phyloP scores from a whole-genome alignment of 1,140 invertebrate species.

The Eupeodes corollae region DNA sequence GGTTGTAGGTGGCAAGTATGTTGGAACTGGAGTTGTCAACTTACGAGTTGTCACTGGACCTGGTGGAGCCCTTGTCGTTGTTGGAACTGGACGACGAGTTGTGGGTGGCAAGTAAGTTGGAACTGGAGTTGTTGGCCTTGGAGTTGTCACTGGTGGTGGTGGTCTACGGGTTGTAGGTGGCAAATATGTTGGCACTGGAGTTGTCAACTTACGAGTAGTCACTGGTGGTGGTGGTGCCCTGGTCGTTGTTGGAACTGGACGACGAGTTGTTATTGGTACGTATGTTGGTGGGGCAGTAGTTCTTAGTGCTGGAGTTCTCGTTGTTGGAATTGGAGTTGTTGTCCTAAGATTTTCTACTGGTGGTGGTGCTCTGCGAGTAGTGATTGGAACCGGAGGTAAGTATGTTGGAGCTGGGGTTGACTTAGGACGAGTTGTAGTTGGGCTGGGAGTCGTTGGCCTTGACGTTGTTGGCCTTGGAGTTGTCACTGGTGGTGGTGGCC shows the following conservation, averaged over 20 bases:
- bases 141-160: neutral
- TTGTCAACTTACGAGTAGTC: neutral
- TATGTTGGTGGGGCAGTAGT: slow-evolving; percentile 3
- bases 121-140: neutral
- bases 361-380: slow-evolving; percentile 9
- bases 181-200: neutral
- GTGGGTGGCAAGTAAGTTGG: neutral
- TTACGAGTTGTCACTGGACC: neutral
- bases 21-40: neutral
- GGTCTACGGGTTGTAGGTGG: neutral
- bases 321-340: slow-evolving; percentile 9
- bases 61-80: slow-evolving; percentile 12
- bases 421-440: neutral
- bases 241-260: neutral
- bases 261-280: neutral
- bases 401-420: slow-evolving; percentile 6
- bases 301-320: slow-evolving; percentile 11
- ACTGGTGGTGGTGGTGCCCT: slow-evolving; percentile 4
- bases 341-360: slow-evolving; percentile 10
- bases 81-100: neutral
- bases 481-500: neutral
- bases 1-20: neutral
- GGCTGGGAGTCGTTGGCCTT: neutral
- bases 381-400: slow-evolving; percentile 4
- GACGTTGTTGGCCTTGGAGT: neutral